These are phyloP conservation scores for Ditula angustiorana DNA, from an alignment of 2,888 invertebrate genomes.

Conservation along the genomic window DNA sequence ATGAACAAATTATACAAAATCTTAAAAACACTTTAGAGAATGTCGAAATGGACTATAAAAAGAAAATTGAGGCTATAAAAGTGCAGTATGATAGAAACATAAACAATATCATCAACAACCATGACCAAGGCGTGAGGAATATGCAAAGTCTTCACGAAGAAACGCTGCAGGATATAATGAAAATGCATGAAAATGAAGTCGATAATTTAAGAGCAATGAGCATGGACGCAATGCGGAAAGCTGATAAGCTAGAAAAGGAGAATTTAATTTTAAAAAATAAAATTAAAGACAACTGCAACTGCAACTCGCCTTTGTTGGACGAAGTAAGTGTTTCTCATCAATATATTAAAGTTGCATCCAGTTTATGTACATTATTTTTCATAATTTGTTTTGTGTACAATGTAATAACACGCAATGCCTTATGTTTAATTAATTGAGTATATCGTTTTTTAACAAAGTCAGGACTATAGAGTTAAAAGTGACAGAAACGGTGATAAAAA, in stretches of 20 bases:
- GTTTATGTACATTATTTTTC: too few species aligned
- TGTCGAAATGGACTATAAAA: constrained; percentile 70
- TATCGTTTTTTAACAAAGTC: too few species aligned
- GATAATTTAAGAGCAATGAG: constrained; percentile 78
- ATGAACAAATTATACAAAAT: constrained; percentile 63
- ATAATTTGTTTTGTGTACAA: not conserved
- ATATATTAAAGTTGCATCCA: too few species aligned
- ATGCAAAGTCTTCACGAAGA: constrained; percentile 84
- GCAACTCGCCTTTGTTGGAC: constrained; percentile 48
- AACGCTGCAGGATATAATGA: constrained; percentile 74
- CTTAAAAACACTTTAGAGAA: constrained; percentile 65
- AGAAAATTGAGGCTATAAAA: constrained; percentile 77
- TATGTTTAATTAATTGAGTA: too few species aligned
- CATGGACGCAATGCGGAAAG: constrained; percentile 76
- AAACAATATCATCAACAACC: constrained; percentile 80
- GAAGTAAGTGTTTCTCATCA: constrained; percentile 60
- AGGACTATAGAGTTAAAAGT: not conserved
- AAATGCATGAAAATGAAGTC: constrained; percentile 81
- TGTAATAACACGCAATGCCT: not conserved
- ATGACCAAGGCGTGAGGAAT: constrained; percentile 82
- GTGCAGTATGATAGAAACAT: constrained; percentile 83
- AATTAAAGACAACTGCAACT: constrained; percentile 49
- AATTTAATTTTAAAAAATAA: constrained; percentile 62
- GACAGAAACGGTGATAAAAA: not conserved
- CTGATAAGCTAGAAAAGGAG: constrained; percentile 74